Evolutionary conservation across 2,888 invertebrate genomes (phyloP).

Genomic region (Sycophila texana): DNA sequence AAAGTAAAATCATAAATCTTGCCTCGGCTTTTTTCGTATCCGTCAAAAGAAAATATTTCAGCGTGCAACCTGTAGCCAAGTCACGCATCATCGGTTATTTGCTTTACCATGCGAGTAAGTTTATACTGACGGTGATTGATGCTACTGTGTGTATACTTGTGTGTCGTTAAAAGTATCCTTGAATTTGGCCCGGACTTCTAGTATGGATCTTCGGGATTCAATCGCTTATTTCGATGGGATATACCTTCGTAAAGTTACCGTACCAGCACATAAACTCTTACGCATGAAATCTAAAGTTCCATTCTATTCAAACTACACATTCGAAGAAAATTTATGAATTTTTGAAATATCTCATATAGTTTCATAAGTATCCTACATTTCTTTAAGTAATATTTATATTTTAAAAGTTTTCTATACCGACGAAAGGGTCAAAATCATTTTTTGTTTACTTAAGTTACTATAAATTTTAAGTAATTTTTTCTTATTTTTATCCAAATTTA

Average conservation of each 20-base stretch:
- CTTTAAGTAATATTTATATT: too few species aligned
- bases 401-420: too few species aligned
- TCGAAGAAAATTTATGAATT: too few species aligned
- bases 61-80: not conserved
- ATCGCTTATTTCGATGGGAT: conserved; percentile 12
- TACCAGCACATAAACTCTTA: too few species aligned
- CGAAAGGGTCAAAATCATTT: too few species aligned
- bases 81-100: conserved; percentile 42
- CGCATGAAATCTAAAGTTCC: too few species aligned
- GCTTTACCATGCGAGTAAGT: conserved; percentile 31
- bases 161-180: conserved; percentile 8
- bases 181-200: not conserved
- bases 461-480: too few species aligned
- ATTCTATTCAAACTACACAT: too few species aligned
- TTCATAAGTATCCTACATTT: too few species aligned
- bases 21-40: conserved; percentile 3
- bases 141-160: not conserved
- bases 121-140: conserved; percentile 39
- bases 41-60: conserved; percentile 23
- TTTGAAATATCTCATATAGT: too few species aligned
- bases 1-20: conserved; percentile 33
- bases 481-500: too few species aligned
- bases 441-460: too few species aligned
- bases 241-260: conserved; percentile 4
- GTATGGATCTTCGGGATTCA: not conserved